Conservation (phyloP, 2,797 vertebrate species). For the Oryzias sinensis region DNA sequence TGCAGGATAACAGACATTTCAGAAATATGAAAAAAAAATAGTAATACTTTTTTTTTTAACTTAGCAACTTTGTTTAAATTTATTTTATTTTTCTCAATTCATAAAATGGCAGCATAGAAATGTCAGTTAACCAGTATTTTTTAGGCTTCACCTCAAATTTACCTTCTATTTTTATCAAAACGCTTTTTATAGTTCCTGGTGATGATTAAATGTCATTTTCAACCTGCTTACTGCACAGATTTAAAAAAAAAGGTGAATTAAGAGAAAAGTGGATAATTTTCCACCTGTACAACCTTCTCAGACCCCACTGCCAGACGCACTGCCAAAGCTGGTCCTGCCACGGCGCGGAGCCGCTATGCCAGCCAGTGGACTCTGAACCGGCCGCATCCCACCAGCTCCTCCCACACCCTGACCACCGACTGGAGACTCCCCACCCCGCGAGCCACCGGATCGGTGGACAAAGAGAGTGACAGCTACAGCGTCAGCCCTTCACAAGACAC, state of each 20-base stretch:
- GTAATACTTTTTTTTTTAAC: too few species aligned
- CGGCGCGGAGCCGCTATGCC: constrained; percentile 91
- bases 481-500: constrained; percentile 98
- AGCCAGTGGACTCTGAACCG: constrained; percentile 99
- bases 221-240: constrained; percentile 4
- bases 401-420: constrained; percentile 96
- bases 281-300: constrained; percentile 41
- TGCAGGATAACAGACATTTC: too few species aligned
- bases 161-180: too few species aligned
- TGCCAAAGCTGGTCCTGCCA: constrained; percentile 91
- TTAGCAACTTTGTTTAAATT: too few species aligned
- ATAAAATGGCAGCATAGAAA: too few species aligned
- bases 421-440: constrained; percentile 96
- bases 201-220: too few species aligned
- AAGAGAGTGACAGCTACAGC: constrained; percentile 98
- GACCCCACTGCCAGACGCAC: constrained; percentile 97
- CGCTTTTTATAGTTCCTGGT: too few species aligned
- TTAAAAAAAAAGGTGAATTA: neutral
- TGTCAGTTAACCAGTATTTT: too few species aligned
- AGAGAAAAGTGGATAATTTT: neutral
- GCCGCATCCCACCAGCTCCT: constrained; percentile 94
- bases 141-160: too few species aligned
- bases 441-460: constrained; percentile 93
- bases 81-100: too few species aligned
- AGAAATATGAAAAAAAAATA: too few species aligned